Percentiles rank a stretch among this genome's conserved stretches.
These are phyloP conservation scores for Slavum lentiscoides DNA, from an alignment of 2,888 invertebrate genomes.

Conservation along the genomic window DNA sequence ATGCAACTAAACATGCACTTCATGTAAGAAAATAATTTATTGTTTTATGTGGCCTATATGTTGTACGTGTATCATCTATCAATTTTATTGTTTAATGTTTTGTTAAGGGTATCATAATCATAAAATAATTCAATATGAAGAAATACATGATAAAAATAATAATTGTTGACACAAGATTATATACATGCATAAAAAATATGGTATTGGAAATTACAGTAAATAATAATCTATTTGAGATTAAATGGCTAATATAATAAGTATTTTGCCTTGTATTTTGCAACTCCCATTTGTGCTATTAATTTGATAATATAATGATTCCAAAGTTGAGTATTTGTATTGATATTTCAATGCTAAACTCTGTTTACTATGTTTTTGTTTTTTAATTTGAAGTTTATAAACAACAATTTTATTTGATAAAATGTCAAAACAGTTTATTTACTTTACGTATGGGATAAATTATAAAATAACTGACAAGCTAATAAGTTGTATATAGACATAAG, in stretches of 20 bases:
- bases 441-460: too few species aligned
- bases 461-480: too few species aligned
- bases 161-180: background rate
- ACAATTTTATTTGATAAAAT: background rate
- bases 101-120: background rate
- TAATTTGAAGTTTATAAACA: background rate
- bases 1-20: constrained; percentile 75
- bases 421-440: too few species aligned
- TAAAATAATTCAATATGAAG: too few species aligned
- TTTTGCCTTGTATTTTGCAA: background rate
- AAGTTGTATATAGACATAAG: too few species aligned
- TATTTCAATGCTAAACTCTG: too few species aligned
- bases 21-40: constrained; percentile 64
- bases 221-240: background rate
- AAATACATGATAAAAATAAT: too few species aligned
- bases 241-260: background rate
- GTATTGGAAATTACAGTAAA: background rate
- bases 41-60: constrained; percentile 1
- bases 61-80: background rate
- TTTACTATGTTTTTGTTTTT: too few species aligned
- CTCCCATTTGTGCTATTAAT: background rate
- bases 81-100: background rate
- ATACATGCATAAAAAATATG: background rate
- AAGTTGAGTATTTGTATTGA: background rate
- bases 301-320: background rate